Base-by-base conservation (phyloP, 2,797 vertebrate species). In the Dendrocincla tyrannina region DNA sequence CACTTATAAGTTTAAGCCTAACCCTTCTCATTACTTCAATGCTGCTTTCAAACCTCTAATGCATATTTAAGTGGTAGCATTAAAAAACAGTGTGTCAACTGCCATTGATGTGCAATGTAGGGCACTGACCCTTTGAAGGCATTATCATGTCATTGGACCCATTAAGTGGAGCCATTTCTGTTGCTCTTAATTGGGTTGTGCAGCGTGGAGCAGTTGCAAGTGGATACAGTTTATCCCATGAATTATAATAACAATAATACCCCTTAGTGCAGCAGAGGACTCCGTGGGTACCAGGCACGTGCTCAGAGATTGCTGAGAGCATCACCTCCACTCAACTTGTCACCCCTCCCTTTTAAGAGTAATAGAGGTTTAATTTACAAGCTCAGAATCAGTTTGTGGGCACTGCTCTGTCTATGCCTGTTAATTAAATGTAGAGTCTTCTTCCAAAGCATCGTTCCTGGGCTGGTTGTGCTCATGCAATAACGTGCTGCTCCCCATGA, bases 131-230 rank as follows among this genome's bases (percentile, higher is more conserved):
- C 96, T 94, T 93, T 47, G 93, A 95, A 97, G 75, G 33, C 86
- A 95, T 97, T 96, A 96, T 93, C 96, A 92, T 97, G 96, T 97
- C 96, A 73, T 83, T 91, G 97, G 91, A 83, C 91, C 93, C 95
- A 96, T 97, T 97, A 95, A 96, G 81, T 66, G 93, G 39, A 95
- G 91, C 95, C 95, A 84, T 97, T 95, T 93, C 96, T 96, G 93
- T 90, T 93, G 93, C 94, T 96, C 88, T 97, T 97, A 97, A 97
- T 97, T 97, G 96, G 96, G 92, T 92, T 94, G 95, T 96, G 97
- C 94, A 47, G 92, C 3, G 4, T 70, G 76, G 50, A 92, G 92
- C 93, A 35, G 92, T 97, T 95, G 95, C 95, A 80, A 96, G 92
- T 91, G 91, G 90, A 52, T 89, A 17, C 91, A 90, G 93, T 96